Conservation (phyloP, 2,113 vertebrate species). For the Neolamprologus caudopunctatus region DNA sequence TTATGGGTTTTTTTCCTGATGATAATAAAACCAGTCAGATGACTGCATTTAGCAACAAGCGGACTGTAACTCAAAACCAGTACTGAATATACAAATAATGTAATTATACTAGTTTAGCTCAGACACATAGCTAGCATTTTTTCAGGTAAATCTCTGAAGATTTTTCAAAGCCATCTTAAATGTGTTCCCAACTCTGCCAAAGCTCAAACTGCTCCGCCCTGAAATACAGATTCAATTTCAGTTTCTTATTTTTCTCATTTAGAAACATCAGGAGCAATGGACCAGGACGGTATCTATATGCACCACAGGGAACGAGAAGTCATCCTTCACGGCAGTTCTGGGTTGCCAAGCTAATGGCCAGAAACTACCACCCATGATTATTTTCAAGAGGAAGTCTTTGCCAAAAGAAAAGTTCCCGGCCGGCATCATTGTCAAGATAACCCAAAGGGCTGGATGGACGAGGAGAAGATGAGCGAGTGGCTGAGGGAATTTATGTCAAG, state of each 20-base stretch:
- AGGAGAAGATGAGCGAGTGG: background rate
- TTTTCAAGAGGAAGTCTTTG: background rate
- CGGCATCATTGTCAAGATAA: fast-evolving
- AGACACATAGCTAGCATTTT: background rate
- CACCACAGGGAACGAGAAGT: background rate
- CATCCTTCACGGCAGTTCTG: fast-evolving
- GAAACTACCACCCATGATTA: background rate
- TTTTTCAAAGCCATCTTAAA: background rate
- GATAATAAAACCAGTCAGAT: background rate
- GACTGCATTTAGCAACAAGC: background rate
- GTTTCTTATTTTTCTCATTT: background rate
- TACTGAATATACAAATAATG: background rate
- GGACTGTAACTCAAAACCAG: fast-evolving
- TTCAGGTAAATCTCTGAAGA: background rate
- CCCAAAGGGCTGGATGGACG: background rate
- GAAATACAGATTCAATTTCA: background rate
- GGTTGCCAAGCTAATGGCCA: background rate
- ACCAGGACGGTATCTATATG: fast-evolving
- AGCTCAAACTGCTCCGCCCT: background rate
- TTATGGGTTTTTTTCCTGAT: fast-evolving
- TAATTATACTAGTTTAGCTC: background rate
- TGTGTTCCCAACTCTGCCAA: background rate
- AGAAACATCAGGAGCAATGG: fast-evolving
- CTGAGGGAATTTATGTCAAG: background rate
- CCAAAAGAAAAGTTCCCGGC: fast-evolving